A percentile compares a stretch with the other conserved stretches of the same genome.
Conservation (phyloP, 2,888 invertebrate genomes). For the Lottia scabra region DNA sequence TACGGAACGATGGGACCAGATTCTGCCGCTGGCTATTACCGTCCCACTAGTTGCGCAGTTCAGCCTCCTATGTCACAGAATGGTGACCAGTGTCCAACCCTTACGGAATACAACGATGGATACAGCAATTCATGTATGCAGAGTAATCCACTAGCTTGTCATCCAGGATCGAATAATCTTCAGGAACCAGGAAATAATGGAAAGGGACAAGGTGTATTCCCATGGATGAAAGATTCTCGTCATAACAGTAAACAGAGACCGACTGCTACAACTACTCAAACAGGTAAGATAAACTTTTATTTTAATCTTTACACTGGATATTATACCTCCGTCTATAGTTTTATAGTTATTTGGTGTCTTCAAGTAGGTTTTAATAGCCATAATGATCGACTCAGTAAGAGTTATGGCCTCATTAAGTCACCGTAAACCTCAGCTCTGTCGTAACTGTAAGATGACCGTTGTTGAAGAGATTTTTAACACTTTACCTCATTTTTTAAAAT, state of each 20-base stretch:
- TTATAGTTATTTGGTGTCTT: no score
- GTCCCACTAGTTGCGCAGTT: constrained; percentile 17
- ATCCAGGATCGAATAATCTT: constrained; percentile 33
- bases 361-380: background rate
- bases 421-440: background rate
- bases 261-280: background rate
- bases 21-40: constrained; percentile 10
- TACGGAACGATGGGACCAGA: constrained; percentile 10
- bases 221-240: constrained; percentile 63
- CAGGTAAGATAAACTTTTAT: constrained; percentile 24
- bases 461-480: background rate
- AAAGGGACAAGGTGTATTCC: constrained; percentile 50
- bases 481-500: constrained; percentile 1
- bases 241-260: constrained; percentile 55
- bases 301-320: background rate
- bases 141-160: constrained; percentile 33
- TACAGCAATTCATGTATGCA: constrained; percentile 50
- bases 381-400: background rate
- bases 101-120: constrained; percentile 22
- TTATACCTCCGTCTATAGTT: no score
- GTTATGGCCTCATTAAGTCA: constrained; percentile 4
- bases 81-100: constrained; percentile 11
- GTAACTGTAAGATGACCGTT: background rate
- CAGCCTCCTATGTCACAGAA: constrained; percentile 11
- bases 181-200: constrained; percentile 17